Base-by-base conservation (phyloP, 1,140 invertebrate species). In the Eubasilissa regina region DNA sequence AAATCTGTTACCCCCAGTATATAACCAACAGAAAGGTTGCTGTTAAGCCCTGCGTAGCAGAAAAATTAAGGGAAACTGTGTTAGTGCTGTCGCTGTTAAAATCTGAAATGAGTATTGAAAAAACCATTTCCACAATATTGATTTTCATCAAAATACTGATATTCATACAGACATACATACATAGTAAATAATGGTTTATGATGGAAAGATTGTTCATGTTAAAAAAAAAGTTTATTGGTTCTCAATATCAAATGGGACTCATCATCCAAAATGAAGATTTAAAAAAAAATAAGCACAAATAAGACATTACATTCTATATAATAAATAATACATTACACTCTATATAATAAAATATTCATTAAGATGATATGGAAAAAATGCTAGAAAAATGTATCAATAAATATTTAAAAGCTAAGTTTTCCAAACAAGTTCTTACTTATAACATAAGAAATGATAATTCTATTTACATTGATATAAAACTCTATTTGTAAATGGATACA, bases 301-400 rank as follows among this genome's bases (percentile, higher is more conserved):
- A 75, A 78, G 72, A 78, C 66, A 78, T 78, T 72, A 78, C 43
- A 66, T 17, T 55, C 51, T 68, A 66, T 72, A 78, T 78, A 60
- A 78, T 78, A 60, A 78, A 78, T 78, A 75, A 78, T 78, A 78
- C 66, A 78, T 78, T 72, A 78, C 43, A 66, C 25, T 55, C 51
- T 68, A 66, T 72, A 78, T 78, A 60, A 78, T 78, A 60, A 78
- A 78, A 78, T 62, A 60, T 77, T 77, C 45, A 77, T 68, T 74
- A 76, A 77, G 76, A 78, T 81, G 80, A 81, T 81, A 81, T 81
- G 80, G 80, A 81, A 81, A 77, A 80, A 81, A 81, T 81, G 77
- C 80, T 81, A 78, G 76, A 81, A 81, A 81, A 78, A 70, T 73
- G 76, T 81, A 64, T 81, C 74, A 76, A 81, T 78, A 81, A 81